These are phyloP conservation scores for Panurus biarmicus DNA, from an alignment of 2,113 vertebrate genomes.

Conservation along the genomic window DNA sequence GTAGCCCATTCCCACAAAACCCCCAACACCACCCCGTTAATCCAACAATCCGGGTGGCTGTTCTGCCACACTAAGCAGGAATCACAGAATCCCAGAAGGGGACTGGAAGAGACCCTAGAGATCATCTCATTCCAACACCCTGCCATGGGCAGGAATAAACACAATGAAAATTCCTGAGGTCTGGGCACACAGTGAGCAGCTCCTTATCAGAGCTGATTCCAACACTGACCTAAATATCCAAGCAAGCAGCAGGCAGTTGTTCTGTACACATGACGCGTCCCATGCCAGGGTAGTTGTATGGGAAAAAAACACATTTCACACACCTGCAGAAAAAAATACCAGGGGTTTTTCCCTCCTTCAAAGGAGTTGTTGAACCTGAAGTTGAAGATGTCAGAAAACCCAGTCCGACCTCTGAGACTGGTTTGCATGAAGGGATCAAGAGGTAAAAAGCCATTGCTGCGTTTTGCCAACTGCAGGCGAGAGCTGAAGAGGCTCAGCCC, in stretches of 20 bases:
- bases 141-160: neutral
- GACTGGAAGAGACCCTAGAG: neutral
- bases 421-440: neutral
- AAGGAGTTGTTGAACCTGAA: neutral
- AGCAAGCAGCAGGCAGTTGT: neutral
- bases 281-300: neutral
- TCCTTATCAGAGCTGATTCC: neutral
- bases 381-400: neutral
- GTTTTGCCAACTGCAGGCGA: neutral
- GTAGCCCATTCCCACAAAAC: neutral
- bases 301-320: neutral
- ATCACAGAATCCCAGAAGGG: neutral
- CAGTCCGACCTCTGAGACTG: neutral
- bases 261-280: fast-evolving
- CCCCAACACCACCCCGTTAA: fast-evolving
- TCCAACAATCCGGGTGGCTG: neutral
- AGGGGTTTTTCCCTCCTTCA: neutral
- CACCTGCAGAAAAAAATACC: neutral
- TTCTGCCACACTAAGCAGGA: neutral
- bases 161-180: neutral
- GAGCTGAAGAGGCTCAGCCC: neutral
- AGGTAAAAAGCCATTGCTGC: neutral
- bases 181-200: neutral
- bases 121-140: neutral
- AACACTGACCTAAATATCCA: neutral